phyloP scores from a whole-genome alignment of 2,113 vertebrate species.

The Hemiprocne comata region DNA sequence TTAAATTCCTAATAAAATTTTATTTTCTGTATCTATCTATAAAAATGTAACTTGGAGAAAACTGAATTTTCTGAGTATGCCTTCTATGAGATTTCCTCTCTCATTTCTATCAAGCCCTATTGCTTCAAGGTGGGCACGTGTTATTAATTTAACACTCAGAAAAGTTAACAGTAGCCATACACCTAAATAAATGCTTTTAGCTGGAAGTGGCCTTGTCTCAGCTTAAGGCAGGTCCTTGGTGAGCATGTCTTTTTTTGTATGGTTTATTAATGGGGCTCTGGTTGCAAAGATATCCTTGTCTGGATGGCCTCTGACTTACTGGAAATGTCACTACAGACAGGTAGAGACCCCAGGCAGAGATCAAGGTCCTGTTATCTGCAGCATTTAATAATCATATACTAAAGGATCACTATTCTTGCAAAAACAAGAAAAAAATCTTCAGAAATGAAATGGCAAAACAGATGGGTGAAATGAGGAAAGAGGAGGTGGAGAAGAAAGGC shows the following conservation, averaged over 20 bases:
- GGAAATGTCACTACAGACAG: neutral
- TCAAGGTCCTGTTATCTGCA: neutral
- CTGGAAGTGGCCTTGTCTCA: neutral
- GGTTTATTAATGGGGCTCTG: neutral
- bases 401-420: neutral
- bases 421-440: neutral
- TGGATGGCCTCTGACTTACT: neutral
- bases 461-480: neutral
- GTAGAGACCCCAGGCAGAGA: slow-evolving; percentile 5
- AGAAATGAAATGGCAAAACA: neutral
- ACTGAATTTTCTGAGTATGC: neutral
- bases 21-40: neutral
- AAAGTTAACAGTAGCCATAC: neutral
- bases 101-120: neutral
- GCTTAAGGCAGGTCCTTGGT: neutral
- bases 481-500: neutral
- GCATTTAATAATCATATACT: neutral
- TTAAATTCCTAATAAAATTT: neutral
- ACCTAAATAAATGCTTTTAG: neutral
- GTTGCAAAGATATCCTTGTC: neutral
- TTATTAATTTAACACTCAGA: neutral
- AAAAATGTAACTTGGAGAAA: neutral
- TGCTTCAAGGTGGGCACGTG: neutral
- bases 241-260: neutral
- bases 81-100: neutral